These are phyloP conservation scores for Rugalucina vietnamica DNA, from an alignment of 2,888 invertebrate species.

Conservation along the genomic window DNA sequence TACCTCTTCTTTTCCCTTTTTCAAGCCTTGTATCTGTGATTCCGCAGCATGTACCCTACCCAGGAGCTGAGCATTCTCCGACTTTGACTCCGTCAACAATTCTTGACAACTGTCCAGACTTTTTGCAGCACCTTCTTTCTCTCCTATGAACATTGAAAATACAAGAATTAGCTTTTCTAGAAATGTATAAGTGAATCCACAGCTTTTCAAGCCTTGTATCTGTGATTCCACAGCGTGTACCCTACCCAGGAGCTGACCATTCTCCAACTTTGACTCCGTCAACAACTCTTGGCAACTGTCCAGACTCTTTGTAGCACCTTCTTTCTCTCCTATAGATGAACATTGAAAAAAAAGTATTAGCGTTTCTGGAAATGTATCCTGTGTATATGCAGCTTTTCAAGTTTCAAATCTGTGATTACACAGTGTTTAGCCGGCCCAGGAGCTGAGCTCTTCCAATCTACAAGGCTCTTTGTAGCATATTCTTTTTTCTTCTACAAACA, in stretches of 20 bases:
- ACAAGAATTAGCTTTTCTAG: too few relatives aligned
- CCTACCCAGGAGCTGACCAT: slow-evolving; percentile 70
- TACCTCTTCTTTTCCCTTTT: slow-evolving; percentile 79
- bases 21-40: slow-evolving; percentile 74
- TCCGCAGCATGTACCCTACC: slow-evolving; percentile 75
- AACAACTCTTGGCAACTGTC: slow-evolving; percentile 73
- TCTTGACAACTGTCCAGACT: slow-evolving; percentile 76
- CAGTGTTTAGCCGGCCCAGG: slow-evolving; percentile 70
- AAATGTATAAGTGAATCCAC: not conserved
- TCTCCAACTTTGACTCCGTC: slow-evolving; percentile 71
- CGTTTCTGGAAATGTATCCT: too few relatives aligned
- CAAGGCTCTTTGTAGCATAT: slow-evolving; percentile 70
- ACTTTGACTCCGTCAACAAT: slow-evolving; percentile 71
- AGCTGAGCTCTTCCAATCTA: slow-evolving; percentile 73
- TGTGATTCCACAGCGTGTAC: slow-evolving; percentile 72
- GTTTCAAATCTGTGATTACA: too few relatives aligned
- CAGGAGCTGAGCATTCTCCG: slow-evolving; percentile 69
- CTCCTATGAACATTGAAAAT: slow-evolving; percentile 76
- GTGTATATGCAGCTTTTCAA: not conserved
- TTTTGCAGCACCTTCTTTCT: slow-evolving; percentile 72
- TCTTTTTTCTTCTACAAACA: too few relatives aligned
- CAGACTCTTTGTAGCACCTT: slow-evolving; percentile 71
- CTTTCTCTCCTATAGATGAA: slow-evolving; percentile 72
- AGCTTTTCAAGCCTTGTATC: not conserved
- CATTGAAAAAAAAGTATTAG: too few relatives aligned